Evolutionary conservation across 2,888 invertebrate genomes (phyloP).

Genomic region (Hymenopus coronatus): DNA sequence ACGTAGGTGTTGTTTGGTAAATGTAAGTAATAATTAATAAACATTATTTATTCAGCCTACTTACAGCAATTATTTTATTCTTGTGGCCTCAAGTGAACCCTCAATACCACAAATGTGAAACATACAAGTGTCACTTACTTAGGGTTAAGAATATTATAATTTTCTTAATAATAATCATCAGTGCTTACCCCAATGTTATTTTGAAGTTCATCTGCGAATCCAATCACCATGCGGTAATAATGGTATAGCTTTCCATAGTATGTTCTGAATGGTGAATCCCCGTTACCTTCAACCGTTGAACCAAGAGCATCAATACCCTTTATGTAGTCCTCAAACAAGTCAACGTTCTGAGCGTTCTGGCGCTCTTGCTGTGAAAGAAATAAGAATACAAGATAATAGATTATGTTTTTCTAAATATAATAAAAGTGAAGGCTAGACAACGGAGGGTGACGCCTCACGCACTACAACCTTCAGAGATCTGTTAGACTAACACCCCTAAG

Average conservation of each 20-base stretch:
- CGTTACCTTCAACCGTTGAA: conserved; percentile 44
- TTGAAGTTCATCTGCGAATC: conserved; percentile 17
- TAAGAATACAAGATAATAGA: neutral
- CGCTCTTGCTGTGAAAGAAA: neutral
- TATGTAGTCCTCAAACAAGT: neutral
- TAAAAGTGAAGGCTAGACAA: too few relatives aligned
- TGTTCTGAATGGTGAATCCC: conserved; percentile 42
- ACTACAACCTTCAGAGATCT: too few relatives aligned
- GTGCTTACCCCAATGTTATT: conserved; percentile 20
- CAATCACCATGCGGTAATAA: conserved; percentile 11
- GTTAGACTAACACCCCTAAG: too few relatives aligned
- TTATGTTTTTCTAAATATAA: neutral
- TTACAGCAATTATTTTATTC: too few relatives aligned
- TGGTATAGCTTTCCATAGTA: conserved; percentile 51
- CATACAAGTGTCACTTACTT: too few relatives aligned
- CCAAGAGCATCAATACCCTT: conserved; percentile 45
- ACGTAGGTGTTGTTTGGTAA: too few relatives aligned
- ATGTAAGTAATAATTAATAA: too few relatives aligned
- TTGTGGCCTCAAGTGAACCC: too few relatives aligned
- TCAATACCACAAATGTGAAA: too few relatives aligned
- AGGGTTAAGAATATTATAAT: neutral
- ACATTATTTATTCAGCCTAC: too few relatives aligned
- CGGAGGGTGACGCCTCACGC: too few relatives aligned
- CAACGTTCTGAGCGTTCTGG: neutral
- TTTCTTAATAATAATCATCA: neutral